A percentile compares a stretch with the other conserved stretches of the same genome.
Conservation (phyloP, 2,888 invertebrate species). For the Deilephila porcellus region DNA sequence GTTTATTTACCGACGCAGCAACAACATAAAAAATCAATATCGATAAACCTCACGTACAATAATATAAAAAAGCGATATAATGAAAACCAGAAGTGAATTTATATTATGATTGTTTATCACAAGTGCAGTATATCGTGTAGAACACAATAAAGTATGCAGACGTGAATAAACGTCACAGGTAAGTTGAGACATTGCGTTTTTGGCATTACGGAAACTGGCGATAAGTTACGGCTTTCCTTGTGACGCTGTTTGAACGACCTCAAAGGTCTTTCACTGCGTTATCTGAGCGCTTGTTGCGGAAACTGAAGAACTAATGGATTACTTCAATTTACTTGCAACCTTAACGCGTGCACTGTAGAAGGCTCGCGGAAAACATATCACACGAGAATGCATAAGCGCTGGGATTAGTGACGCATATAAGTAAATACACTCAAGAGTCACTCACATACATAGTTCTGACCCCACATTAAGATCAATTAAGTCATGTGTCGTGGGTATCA, state of each 20-base stretch:
- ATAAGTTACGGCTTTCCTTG: slow-evolving; percentile 25
- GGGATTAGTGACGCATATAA: neutral
- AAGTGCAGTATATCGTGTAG: slow-evolving; percentile 19
- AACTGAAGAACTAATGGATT: slow-evolving; percentile 4
- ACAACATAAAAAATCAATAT: slow-evolving; percentile 21
- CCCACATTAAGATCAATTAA: too few relatives aligned
- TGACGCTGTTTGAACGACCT: slow-evolving; percentile 26
- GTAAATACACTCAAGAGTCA: too few relatives aligned
- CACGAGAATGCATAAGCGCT: neutral
- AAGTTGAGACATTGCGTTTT: slow-evolving; percentile 17
- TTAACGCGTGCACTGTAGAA: slow-evolving; percentile 6
- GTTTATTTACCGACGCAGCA: neutral
- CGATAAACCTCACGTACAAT: slow-evolving; percentile 6
- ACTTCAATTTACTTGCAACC: neutral
- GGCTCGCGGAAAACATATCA: neutral
- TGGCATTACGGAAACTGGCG: slow-evolving; percentile 21
- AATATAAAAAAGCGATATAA: slow-evolving; percentile 13
- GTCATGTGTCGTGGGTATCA: too few relatives aligned
- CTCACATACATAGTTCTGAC: too few relatives aligned
- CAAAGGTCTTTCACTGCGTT: slow-evolving; percentile 28
- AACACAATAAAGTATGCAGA: slow-evolving; percentile 8
- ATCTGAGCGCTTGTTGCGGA: slow-evolving; percentile 36
- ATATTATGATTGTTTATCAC: slow-evolving; percentile 15
- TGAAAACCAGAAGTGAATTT: slow-evolving; percentile 16
- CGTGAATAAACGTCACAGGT: slow-evolving; percentile 15